Evolutionary conservation across 2,113 vertebrate species (phyloP), one percentile per base, ranked within the genome.

Genomic region (Toxostoma redivivum): DNA sequence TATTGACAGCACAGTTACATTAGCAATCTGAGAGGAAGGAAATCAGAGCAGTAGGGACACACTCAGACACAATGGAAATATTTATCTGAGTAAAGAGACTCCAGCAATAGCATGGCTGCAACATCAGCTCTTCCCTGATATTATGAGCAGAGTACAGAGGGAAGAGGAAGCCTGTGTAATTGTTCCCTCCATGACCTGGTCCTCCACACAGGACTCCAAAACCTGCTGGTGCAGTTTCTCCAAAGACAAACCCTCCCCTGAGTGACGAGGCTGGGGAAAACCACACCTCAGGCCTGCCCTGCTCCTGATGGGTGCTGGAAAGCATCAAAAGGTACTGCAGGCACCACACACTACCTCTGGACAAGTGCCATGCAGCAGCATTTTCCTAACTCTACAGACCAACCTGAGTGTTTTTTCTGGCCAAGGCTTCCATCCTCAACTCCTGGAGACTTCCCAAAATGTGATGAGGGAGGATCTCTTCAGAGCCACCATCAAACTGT

Each of bases 381-480:
- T 38, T 84, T 62, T 56, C 0, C 1, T 35, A 38, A 91, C 37
- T 86, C 69, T 11, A 23, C 47, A 74, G 90, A 96, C 95, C 15
- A 87, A 99, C 99, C 98, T 98, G 95, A 28, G 79, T 79, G 51
- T 99, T 98, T 84, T 98, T 98, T 96, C 97, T 98, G 84, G 97
- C 95, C 88, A 98, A 61, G 69, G 98, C 98, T 94, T 98, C 99
- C 90, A 78, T 97, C 94, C 78, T 98, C 44, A 99, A 98, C 79
- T 99, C 98, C 80, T 98, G 97, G 60, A 99, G 97, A 86, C 90
- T 98, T 87, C 99, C 99, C 97, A 99, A 96, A 90, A 99, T 98
- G 90, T 98, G 98, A 93, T 99, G 99, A 13, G 99, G 98, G 86
- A 99, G 98, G 93, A 99, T 94, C 97, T 98, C 97, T 35, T 98